Evolutionary conservation across 1,140 invertebrate species (phyloP), one percentile per base, ranked within the genome.

Genomic region (Temnothorax longispinosus): DNA sequence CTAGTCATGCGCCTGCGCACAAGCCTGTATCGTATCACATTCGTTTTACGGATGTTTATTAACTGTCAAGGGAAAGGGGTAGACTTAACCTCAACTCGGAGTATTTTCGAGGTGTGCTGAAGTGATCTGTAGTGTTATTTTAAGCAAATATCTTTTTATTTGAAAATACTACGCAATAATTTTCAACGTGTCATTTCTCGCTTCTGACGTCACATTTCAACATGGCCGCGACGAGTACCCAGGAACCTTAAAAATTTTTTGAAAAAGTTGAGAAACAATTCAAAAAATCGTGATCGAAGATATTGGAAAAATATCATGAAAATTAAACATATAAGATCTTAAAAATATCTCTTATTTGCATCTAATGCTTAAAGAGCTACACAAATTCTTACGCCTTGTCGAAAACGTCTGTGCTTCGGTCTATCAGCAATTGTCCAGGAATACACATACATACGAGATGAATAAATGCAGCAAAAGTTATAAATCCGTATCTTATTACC

Each of bases 381-480:
- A 60, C 50, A 65, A 80, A 65, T 78, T 8, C 77, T 69, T 69
- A 80, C 77, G 77, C 77, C 0, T 67, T 69, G 0, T 80, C 8
- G 3, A 80, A 80, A 7, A 80, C 6, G 18, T 80, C 62, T 52
- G 32, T n/a, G 13, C 77, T 80, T 80, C 2, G 32, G 8, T 80
- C 47, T 38, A 80, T 80, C 3, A 80, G 0, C 3, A 80, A 80
- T 52, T 80, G 77, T 80, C 77, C 77, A 3, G 62, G 77, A 80
- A 67, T 54, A 38, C 77, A 80, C 62, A 80, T 52, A 8, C 60
- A 54, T 54, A 80, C 3, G 5, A 80, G 47, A 54, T 80, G 77
- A 52, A 4, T 38, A 21, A 69, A n/a, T 6, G 10, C 32, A 69
- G 1, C 47, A 1, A 35, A 8, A 41, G 7, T 18, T 52, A 80